A percentile compares a stretch with the other conserved stretches of the same genome.
These are phyloP conservation scores for Galeruca laticollis DNA, from an alignment of 2,888 invertebrate genomes.

Conservation along the genomic window DNA sequence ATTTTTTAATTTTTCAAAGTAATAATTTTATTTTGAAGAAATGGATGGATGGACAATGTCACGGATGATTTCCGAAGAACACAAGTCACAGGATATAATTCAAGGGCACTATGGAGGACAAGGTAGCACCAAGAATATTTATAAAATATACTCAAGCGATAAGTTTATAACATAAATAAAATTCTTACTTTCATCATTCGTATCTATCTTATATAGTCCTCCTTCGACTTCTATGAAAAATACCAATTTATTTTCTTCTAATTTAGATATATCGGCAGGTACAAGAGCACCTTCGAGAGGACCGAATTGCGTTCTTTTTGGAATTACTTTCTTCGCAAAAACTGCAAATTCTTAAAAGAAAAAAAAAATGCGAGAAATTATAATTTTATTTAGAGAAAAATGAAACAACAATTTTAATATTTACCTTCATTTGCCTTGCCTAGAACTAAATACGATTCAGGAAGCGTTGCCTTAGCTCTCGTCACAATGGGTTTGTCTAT, in stretches of 20 bases:
- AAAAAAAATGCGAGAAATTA: slow-evolving; percentile 33
- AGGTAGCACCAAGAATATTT: too few relatives aligned
- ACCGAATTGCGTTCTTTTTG: slow-evolving; percentile 81
- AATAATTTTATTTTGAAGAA: too few relatives aligned
- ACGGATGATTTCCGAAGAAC: too few relatives aligned
- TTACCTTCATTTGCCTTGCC: slow-evolving; percentile 66
- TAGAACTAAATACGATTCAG: slow-evolving; percentile 73
- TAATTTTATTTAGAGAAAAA: slow-evolving; percentile 9
- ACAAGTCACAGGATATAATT: too few relatives aligned
- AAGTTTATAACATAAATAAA: too few relatives aligned
- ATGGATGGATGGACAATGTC: too few relatives aligned
- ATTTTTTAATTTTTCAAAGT: too few relatives aligned
- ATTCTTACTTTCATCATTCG: slow-evolving; percentile 74
- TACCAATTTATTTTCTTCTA: slow-evolving; percentile 43
- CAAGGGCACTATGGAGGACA: too few relatives aligned
- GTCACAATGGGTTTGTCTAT: slow-evolving; percentile 78
- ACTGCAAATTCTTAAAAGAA: slow-evolving; percentile 71
- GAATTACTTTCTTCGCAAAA: slow-evolving; percentile 77
- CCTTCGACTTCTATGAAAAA: slow-evolving; percentile 69
- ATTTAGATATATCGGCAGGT: slow-evolving; percentile 43
- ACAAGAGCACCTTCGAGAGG: slow-evolving; percentile 77
- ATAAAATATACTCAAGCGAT: too few relatives aligned
- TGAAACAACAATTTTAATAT: not conserved
- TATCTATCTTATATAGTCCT: slow-evolving; percentile 69
- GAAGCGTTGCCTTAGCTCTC: slow-evolving; percentile 83